A percentile compares a stretch with the other conserved stretches of the same genome.
Evolutionary conservation across 2,888 invertebrate species (phyloP).

Genomic region (Pheosia gnoma): DNA sequence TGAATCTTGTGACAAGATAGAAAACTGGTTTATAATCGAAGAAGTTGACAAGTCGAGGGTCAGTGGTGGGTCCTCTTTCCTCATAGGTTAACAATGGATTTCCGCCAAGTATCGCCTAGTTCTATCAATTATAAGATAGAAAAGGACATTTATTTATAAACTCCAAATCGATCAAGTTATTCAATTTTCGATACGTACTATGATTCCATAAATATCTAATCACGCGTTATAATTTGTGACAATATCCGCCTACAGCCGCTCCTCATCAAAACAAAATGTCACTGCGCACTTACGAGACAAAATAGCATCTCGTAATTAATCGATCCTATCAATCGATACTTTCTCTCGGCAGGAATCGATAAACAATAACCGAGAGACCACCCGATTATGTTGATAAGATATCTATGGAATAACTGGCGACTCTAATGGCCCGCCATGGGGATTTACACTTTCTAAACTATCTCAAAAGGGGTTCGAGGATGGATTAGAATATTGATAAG

Average conservation of each 20-base stretch:
- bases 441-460: conserved; percentile 82
- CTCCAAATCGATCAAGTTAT: too few relatives aligned
- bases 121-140: too few relatives aligned
- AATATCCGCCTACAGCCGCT: conserved; percentile 25
- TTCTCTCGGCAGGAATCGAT: conserved; percentile 70
- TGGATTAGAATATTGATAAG: conserved; percentile 77
- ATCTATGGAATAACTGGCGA: conserved; percentile 68
- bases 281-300: conserved; percentile 71
- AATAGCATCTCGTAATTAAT: conserved; percentile 69
- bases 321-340: conserved; percentile 70
- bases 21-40: too few relatives aligned
- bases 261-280: conserved; percentile 60
- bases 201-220: conserved; percentile 12
- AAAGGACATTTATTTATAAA: too few relatives aligned
- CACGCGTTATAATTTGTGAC: conserved; percentile 28
- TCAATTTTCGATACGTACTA: neutral
- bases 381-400: conserved; percentile 79
- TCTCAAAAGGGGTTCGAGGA: conserved; percentile 70
- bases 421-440: conserved; percentile 78
- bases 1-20: too few relatives aligned
- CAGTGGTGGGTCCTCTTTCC: too few relatives aligned
- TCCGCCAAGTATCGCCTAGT: too few relatives aligned
- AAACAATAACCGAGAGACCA: conserved; percentile 77
- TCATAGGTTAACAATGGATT: too few relatives aligned
- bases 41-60: too few relatives aligned